Evolutionary conservation across 23 tunicate genomes (phyloP), one percentile per base, ranked within the genome.

Genomic region (Botrylloides violaceus): DNA sequence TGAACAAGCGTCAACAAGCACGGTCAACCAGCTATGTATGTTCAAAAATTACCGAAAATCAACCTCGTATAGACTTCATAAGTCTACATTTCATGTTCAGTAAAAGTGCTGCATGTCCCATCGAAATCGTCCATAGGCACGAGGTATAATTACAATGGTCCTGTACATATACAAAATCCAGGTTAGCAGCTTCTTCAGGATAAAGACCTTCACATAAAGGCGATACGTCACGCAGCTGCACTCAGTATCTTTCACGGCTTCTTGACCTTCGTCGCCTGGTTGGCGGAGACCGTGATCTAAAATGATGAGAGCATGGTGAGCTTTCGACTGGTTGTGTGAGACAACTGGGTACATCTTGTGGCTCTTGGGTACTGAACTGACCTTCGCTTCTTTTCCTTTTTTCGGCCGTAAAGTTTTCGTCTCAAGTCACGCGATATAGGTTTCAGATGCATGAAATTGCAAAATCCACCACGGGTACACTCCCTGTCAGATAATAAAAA

Each of bases 401-500:
- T 91, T 62, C 92, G 57, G 25, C 92, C 98, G 56, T 91, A 91
- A 37, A 91, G 59, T 55, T 72, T 66, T 25, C 79, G 63, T 28
- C 98, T 78, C 57, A 91, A 77, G 63, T 91, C 98, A 9, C 92
- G 59, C 29, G 98, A 91, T 9, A 91, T 91, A 24, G 98, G 98
- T 73, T 91, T 91, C 61, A 91, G 35, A 70, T 91, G 98, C 98
- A 91, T 91, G 75, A 91, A 91, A 58, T 91, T 91, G 81, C 98
- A 91, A 53, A 91, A 91, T 0, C 98, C 98, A 20, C 98, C 98
- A 1, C 98, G 59, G 2, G 98, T 91, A 53, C 98, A 91, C 63
- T 91, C 98, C 3, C 74, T 68, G 74, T 12, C 34, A 36, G 12
- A 64, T 30, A 64, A n/a, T 0, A 49, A 49, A 20, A 49, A 19